These are phyloP conservation scores for Leptinotarsa lineolata DNA, from an alignment of 1,140 invertebrate genomes.

Conservation along the genomic window DNA sequence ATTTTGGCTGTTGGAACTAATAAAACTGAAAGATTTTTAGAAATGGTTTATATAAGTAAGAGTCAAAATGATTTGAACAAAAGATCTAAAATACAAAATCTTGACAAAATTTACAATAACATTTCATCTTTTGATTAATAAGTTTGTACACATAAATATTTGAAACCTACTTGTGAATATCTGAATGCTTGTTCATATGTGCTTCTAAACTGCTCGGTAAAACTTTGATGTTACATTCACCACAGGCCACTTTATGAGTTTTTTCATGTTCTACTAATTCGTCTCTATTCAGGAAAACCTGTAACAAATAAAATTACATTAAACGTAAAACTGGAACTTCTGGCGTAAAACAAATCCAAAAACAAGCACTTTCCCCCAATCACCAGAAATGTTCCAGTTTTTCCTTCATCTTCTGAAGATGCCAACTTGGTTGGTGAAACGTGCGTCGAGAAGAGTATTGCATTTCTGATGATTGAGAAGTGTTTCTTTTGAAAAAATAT, in stretches of 20 bases:
- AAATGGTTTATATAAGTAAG: no score
- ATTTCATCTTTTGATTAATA: no score
- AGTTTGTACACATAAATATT: no score
- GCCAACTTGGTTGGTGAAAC: neutral
- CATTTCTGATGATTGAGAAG: neutral
- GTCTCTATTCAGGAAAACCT: conserved; percentile 27
- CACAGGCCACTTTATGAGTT: conserved; percentile 28
- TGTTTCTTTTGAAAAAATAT: neutral
- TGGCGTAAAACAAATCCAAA: no score
- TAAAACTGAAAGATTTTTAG: no score
- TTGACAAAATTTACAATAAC: no score
- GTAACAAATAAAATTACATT: neutral
- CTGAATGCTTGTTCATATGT: conserved; percentile 31
- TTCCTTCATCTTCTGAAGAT: neutral
- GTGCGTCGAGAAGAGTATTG: neutral
- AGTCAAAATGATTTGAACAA: no score
- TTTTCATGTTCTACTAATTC: conserved; percentile 30
- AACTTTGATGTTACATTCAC: conserved; percentile 26
- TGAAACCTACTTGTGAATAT: conserved; percentile 33
- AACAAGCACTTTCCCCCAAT: no score
- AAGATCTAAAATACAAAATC: no score
- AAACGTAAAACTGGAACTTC: neutral
- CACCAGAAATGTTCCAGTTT: no score
- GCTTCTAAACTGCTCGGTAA: conserved; percentile 32
- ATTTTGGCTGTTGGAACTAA: no score